These are phyloP conservation scores for Cydia pomonella DNA, from an alignment of 1,140 invertebrate species.

Conservation along the genomic window DNA sequence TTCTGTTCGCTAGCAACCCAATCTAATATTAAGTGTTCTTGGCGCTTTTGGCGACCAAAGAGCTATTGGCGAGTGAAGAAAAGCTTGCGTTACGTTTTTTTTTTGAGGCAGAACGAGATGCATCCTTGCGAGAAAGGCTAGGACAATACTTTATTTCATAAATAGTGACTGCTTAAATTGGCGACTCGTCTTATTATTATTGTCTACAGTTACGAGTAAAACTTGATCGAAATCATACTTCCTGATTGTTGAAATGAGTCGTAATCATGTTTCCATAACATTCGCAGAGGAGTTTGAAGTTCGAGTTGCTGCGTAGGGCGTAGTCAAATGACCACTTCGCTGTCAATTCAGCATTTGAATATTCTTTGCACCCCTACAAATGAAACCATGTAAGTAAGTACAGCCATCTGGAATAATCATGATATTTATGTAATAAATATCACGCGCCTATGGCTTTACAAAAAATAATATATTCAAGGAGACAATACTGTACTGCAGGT, in stretches of 20 bases:
- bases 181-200: background rate
- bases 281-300: constrained; percentile 79
- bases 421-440: background rate
- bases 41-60: too few species aligned
- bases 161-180: too few species aligned
- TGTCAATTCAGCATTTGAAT: constrained; percentile 77
- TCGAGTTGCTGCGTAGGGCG: constrained; percentile 71
- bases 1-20: too few species aligned
- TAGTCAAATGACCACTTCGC: constrained; percentile 81
- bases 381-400: constrained; percentile 35
- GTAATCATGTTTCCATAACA: constrained; percentile 81
- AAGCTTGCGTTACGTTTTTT: too few species aligned
- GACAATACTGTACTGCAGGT: too few species aligned
- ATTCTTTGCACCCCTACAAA: constrained; percentile 61
- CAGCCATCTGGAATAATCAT: constrained; percentile 12
- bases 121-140: too few species aligned
- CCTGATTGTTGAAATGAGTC: constrained; percentile 43
- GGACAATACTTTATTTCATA: too few species aligned
- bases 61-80: too few species aligned
- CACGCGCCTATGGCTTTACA: too few species aligned
- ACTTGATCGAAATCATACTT: constrained; percentile 39
- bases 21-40: too few species aligned
- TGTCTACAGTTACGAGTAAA: background rate
- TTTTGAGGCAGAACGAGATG: too few species aligned
- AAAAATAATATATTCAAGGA: too few species aligned